Evolutionary conservation across 2,113 vertebrate genomes (phyloP), one percentile per base, ranked within the genome.

Genomic region (Apodemus speciosus): DNA sequence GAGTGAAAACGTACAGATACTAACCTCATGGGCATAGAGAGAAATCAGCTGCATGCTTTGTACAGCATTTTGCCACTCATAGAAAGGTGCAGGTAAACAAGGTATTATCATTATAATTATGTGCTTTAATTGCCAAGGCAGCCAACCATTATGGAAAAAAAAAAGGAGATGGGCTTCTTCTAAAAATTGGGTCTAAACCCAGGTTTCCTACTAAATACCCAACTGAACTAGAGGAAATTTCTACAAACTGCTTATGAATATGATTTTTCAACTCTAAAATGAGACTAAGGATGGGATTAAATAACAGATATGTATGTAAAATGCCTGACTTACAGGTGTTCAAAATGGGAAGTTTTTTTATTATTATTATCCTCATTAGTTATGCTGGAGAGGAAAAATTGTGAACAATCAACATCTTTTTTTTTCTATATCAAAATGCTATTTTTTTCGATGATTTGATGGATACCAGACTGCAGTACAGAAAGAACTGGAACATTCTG

Each of bases 391-490:
- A 80, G 18, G 62, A 94, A 43, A 69, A 62, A 91, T 76, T 80
- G 5, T 95, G 81, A 97, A 93, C 8, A n/a, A 96, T 62, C 90
- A 93, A 95, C 40, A 49, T n/a, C 0, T 0, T 87, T 92, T 87
- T 92, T 93, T 0, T 88, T n/a, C 62, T 60, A 92, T 95, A 91
- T 81, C 72, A 90, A 97, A 85, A 90, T 79, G 30, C 23, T 75
- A 18, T 62, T 95, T 96, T 95, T 64, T 25, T 21, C 68, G 60
- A 85, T 49, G 32, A 80, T 95, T n/a, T 49, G 81, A 89, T 75
- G 89, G 60, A 86, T 20, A 95, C 75, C 40, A 51, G 93, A 86
- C n/a, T 92, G 83, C 95, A 53, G 83, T 1, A 79, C 23, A 58
- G 32, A 23, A 77, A 0, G 9, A 87, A 94, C 79, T 32, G 11